These are phyloP conservation scores for Danaus melanippus DNA, from an alignment of 1,140 invertebrate genomes.

Conservation along the genomic window DNA sequence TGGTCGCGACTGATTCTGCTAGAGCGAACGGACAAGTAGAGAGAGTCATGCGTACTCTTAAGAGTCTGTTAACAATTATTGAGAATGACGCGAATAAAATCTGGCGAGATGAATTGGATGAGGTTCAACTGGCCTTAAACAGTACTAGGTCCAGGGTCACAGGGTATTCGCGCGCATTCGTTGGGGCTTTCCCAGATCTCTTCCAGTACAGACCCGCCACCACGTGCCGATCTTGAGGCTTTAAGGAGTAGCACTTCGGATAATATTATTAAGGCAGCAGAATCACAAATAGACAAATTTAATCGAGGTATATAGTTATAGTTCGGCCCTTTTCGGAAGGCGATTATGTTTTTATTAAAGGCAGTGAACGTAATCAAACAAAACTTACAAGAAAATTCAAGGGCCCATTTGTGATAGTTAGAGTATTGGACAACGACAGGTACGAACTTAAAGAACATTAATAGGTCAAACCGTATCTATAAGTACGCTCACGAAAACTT, in stretches of 20 bases:
- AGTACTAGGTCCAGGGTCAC: slow-evolving; percentile 28
- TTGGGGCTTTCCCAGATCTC: slow-evolving; percentile 22
- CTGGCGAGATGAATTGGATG: slow-evolving; percentile 21
- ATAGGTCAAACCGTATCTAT: slow-evolving; percentile 14
- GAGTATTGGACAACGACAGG: slow-evolving; percentile 23
- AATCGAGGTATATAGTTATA: slow-evolving; percentile 21
- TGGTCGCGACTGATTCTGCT: slow-evolving; percentile 33
- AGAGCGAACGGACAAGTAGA: slow-evolving; percentile 34
- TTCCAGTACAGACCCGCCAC: slow-evolving; percentile 2
- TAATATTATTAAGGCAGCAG: slow-evolving; percentile 23
- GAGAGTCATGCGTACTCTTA: slow-evolving; percentile 25
- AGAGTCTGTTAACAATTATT: slow-evolving; percentile 18
- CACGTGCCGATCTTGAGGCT: slow-evolving; percentile 18
- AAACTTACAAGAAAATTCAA: slow-evolving; percentile 25
- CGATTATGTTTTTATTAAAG: no score
- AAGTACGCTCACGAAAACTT: slow-evolving; percentile 27
- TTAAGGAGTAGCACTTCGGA: slow-evolving; percentile 15
- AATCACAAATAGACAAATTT: slow-evolving; percentile 16
- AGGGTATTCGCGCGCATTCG: no score
- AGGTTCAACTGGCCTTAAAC: slow-evolving; percentile 29
- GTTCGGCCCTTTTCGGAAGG: slow-evolving; percentile 23
- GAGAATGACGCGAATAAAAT: slow-evolving; percentile 14
- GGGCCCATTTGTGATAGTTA: slow-evolving; percentile 26
- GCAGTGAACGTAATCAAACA: slow-evolving; percentile 21
- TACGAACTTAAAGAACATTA: slow-evolving; percentile 22